Conservation (phyloP, 2,888 invertebrate genomes). For the Heterodera filipjevi region DNA sequence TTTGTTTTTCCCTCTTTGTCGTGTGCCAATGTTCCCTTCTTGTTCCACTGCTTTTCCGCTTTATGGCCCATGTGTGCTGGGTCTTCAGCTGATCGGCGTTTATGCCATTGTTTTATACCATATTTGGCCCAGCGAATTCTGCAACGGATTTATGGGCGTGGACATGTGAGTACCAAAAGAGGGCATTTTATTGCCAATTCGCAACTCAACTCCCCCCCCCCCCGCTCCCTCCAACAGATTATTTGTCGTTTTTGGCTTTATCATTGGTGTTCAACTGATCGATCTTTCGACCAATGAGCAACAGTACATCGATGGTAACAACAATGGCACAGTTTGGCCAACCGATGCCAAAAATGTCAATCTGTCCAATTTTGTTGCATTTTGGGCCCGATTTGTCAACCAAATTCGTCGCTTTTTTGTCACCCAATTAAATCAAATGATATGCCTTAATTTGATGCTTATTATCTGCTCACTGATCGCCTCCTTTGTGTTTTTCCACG, state of each 20-base stretch:
- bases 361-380: not conserved
- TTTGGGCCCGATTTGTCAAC: not conserved
- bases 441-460: not conserved
- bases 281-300: not conserved
- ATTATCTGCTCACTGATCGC: not conserved
- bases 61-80: not conserved
- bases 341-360: not conserved
- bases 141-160: slow-evolving; percentile 23
- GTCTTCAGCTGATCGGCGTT: slow-evolving; percentile 2
- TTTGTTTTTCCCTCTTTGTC: too few relatives aligned
- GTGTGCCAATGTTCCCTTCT: not conserved
- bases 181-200: not conserved
- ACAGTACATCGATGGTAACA: not conserved
- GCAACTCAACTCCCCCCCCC: not conserved
- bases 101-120: slow-evolving; percentile 23
- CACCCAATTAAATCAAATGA: not conserved
- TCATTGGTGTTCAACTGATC: not conserved
- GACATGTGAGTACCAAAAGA: slow-evolving; percentile 20
- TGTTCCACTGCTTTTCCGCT: not conserved
- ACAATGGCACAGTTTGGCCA: not conserved
- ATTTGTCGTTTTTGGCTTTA: slow-evolving; percentile 3
- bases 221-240: not conserved
- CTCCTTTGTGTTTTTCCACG: not conserved
- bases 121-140: slow-evolving; percentile 23
- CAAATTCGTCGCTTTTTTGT: not conserved